A percentile compares a stretch with the other conserved stretches of the same genome.
Evolutionary conservation across 2,888 invertebrate species (phyloP).

Genomic region (Seira sanloemensis): DNA sequence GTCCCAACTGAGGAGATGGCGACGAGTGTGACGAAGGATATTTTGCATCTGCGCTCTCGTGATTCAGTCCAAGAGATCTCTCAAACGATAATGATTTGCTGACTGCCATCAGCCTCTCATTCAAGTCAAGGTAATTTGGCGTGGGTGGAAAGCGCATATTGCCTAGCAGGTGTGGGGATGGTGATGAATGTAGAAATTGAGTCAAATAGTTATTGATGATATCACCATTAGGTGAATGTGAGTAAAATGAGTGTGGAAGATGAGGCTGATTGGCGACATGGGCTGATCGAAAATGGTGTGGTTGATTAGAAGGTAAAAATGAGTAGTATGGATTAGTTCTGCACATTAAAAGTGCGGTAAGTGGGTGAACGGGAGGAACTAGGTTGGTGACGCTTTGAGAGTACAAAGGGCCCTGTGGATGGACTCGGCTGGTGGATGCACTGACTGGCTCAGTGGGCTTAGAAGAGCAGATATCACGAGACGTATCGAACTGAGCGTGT

Average conservation of each 20-base stretch:
- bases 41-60: not conserved
- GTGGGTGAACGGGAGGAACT: not conserved
- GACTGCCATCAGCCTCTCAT: not conserved
- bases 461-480: not conserved
- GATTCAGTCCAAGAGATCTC: not conserved
- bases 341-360: conserved; percentile 8
- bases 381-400: not conserved
- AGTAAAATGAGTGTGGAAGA: not conserved
- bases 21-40: not conserved
- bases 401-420: not conserved
- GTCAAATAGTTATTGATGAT: not conserved
- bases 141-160: not conserved
- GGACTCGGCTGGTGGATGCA: not conserved
- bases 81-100: not conserved
- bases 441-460: not conserved
- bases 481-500: not conserved
- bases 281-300: no score
- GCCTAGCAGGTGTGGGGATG: not conserved
- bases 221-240: not conserved
- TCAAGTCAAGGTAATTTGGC: not conserved
- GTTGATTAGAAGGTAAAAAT: not conserved
- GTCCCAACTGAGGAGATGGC: not conserved
- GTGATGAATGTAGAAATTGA: not conserved
- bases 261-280: not conserved
- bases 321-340: conserved; percentile 15